Conservation (phyloP, 2,888 invertebrate species). For the Eupithecia dodoneata region DNA sequence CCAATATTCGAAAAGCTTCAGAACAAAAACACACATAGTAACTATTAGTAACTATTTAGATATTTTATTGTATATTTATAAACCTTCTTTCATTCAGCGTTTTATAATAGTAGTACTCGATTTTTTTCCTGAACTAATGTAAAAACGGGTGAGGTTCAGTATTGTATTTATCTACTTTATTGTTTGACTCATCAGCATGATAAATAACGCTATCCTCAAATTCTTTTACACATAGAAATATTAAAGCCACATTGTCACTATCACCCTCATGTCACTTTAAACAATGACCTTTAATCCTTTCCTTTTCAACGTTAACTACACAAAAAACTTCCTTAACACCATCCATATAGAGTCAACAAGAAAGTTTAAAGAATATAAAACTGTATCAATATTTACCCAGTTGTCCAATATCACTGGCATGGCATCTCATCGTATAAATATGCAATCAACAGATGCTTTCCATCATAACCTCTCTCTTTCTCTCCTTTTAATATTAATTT, state of each 20-base stretch:
- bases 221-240: conserved; percentile 1
- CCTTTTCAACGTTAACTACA: conserved; percentile 15
- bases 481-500: conserved; percentile 52
- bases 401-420: conserved; percentile 57
- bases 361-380: conserved; percentile 13
- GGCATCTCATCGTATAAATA: conserved; percentile 57
- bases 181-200: neutral
- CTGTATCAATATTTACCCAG: conserved; percentile 60
- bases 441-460: conserved; percentile 56
- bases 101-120: neutral
- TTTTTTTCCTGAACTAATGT: neutral
- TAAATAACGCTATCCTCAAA: neutral
- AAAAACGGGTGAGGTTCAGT: neutral
- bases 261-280: neutral
- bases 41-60: no score
- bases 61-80: neutral
- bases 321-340: conserved; percentile 22
- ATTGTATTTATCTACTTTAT: neutral
- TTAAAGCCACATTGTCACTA: neutral
- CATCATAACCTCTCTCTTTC: conserved; percentile 51
- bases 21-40: no score
- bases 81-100: neutral
- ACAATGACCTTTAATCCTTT: conserved; percentile 18
- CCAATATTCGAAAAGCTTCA: no score
- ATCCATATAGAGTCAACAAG: conserved; percentile 16